Percentiles rank a stretch among this genome's conserved stretches.
These are phyloP conservation scores for Dromaius novaehollandiae DNA, from an alignment of 2,113 vertebrate species.

Conservation along the genomic window DNA sequence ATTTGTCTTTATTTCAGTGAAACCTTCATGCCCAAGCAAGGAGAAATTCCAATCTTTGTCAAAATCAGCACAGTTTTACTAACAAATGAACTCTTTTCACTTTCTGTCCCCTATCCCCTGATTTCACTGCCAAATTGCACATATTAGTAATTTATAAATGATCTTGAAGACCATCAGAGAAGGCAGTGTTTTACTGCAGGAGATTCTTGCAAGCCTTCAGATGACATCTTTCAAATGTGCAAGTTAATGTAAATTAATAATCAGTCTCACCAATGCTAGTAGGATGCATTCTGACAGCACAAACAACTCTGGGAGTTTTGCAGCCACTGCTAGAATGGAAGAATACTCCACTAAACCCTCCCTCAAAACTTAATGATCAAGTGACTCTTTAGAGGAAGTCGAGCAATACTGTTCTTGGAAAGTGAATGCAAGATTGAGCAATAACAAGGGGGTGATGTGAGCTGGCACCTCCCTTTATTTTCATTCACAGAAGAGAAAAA, in stretches of 20 bases:
- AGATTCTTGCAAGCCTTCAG: neutral
- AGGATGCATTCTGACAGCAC: neutral
- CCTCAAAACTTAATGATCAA: neutral
- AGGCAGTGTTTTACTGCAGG: neutral
- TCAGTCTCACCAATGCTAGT: neutral
- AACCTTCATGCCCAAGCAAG: neutral
- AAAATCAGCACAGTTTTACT: neutral
- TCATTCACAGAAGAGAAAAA: neutral
- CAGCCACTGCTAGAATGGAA: neutral
- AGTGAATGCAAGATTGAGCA: neutral
- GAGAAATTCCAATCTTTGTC: neutral
- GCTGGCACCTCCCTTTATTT: neutral
- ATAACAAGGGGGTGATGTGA: neutral
- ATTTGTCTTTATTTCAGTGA: constrained; percentile 13
- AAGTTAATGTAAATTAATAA: neutral
- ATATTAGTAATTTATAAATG: neutral
- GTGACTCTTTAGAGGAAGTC: neutral
- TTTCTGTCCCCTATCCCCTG: fast-evolving
- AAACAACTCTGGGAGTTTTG: neutral
- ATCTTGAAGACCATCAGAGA: neutral
- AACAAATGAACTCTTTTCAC: neutral
- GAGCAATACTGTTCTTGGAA: fast-evolving
- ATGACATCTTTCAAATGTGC: neutral
- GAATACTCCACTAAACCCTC: neutral
- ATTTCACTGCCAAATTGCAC: neutral